Conservation (phyloP, 2,113 vertebrate genomes). For the Scortum barcoo region DNA sequence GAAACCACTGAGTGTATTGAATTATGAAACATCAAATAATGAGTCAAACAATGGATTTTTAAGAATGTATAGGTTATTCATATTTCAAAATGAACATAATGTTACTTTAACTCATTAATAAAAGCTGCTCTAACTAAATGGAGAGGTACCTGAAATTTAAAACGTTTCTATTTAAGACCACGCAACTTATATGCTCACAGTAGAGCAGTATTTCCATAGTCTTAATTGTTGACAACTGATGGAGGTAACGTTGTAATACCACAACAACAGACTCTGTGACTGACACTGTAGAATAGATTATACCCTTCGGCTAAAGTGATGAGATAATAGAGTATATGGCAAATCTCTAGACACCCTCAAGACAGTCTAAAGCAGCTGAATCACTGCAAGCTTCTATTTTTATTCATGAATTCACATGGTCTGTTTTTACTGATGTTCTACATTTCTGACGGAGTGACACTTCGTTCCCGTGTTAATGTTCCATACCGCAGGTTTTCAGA, state of each 20-base stretch:
- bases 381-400: conserved; percentile 12
- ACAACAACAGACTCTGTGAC: not conserved
- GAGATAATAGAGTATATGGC: conserved; percentile 2
- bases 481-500: not conserved
- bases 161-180: not conserved
- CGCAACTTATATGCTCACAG: too few relatives aligned
- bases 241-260: not conserved
- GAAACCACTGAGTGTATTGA: too few relatives aligned
- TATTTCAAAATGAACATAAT: not conserved
- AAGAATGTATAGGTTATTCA: not conserved
- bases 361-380: conserved; percentile 5
- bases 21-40: not conserved
- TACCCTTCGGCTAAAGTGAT: conserved; percentile 6
- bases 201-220: not conserved
- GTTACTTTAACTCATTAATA: not conserved
- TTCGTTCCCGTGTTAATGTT: not conserved
- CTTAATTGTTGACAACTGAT: not conserved
- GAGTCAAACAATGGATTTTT: not conserved
- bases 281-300: not conserved
- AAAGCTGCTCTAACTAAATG: not conserved
- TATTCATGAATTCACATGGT: conserved; percentile 26
- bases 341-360: conserved; percentile 3
- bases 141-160: not conserved
- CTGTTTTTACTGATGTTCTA: conserved; percentile 3
- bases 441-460: not conserved